Base-by-base conservation (phyloP, 1,140 invertebrate species). In the Caerostris darwini region DNA sequence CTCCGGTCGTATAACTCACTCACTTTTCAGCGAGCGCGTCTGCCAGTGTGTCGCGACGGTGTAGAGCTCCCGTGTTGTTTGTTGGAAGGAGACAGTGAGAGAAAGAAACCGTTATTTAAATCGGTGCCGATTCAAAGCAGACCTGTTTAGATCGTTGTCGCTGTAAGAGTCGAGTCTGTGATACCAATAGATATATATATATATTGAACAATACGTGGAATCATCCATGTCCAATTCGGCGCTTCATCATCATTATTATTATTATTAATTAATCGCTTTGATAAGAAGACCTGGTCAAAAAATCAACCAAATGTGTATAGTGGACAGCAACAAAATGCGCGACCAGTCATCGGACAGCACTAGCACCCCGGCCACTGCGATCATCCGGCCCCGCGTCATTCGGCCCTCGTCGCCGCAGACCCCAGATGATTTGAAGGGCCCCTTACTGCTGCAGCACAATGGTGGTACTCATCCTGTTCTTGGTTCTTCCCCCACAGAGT, bases 401-500 rank as follows among this genome's bases (percentile, higher is more conserved):
- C 85, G 83, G 57, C 54, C 85, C 17, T n/a, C 56, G 3, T 5
- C 82, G 53, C 53, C 53, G 54, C 54, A 86, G 54, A 59, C 19
- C 54, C 14, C 58, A 14, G 82, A 85, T 6, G 82, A 85, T 34
- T 59, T 58, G 57, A 85, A 85, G 82, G 57, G 54, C 58, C 53
- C 10, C 57, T 59, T 85, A 7, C 54, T 19, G 69, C 69, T 85
- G n/a, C 54, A 12, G 69, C 69, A 77, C 69, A 77, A 34, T 12
- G 34, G 34, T 34, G 12, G 10, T 77, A 34, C 34, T 34, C 69
- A 50, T 34, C 34, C 19, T 50, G 7, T 67, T 67, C 14, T 67
- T n/a, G 61, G 61, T 67, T 88, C 85, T 89, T 87, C 92, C 50
- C 61, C 92, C n/a, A 95, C 96, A 97, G 97, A 97, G 96, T 97